These are phyloP conservation scores for Xestobium rufovillosum DNA, from an alignment of 2,888 invertebrate genomes.

Conservation along the genomic window DNA sequence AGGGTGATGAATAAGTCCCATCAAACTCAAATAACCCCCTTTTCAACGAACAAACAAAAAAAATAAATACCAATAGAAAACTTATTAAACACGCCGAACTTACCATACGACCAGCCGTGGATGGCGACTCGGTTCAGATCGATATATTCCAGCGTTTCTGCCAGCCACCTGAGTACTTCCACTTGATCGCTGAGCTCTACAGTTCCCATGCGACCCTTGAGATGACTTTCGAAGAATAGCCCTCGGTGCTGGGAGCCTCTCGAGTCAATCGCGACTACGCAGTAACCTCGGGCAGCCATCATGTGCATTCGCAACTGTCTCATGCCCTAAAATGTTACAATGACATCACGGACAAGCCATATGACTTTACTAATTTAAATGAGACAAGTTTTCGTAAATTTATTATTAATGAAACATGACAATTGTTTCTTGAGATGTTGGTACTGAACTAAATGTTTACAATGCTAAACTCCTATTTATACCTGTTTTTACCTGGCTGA, in stretches of 20 bases:
- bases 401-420: too few relatives aligned
- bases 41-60: too few relatives aligned
- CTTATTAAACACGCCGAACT: conserved; percentile 23
- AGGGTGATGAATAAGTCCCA: conserved; percentile 88
- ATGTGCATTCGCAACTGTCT: conserved; percentile 90
- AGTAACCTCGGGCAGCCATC: conserved; percentile 91
- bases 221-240: conserved; percentile 82
- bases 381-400: too few relatives aligned
- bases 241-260: conserved; percentile 93
- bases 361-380: too few relatives aligned
- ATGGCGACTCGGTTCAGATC: conserved; percentile 90
- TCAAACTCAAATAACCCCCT: conserved; percentile 90
- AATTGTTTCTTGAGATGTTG: too few relatives aligned
- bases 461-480: too few relatives aligned
- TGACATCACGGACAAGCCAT: too few relatives aligned
- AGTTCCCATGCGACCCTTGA: conserved; percentile 85
- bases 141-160: conserved; percentile 77
- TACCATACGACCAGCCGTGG: conserved; percentile 98
- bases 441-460: too few relatives aligned
- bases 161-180: conserved; percentile 82
- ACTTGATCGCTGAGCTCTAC: conserved; percentile 90
- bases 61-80: neutral
- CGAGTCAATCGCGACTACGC: conserved; percentile 92
- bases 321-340: conserved; percentile 58
- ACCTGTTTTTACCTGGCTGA: too few relatives aligned